Base-by-base conservation (phyloP, 2,797 vertebrate species). In the Aythya fuligula region DNA sequence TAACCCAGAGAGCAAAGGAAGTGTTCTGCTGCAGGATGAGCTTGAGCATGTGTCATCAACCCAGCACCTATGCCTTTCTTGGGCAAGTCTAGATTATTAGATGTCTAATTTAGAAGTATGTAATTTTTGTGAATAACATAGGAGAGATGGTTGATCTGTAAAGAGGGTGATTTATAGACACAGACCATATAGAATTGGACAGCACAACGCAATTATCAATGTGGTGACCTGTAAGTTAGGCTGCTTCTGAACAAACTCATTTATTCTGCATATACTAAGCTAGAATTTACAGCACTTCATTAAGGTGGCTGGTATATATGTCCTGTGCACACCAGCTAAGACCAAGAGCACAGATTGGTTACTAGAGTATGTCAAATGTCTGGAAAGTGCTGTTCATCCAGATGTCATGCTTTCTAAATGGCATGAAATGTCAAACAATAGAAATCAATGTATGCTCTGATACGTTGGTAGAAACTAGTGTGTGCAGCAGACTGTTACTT, bases 241-340 rank as follows among this genome's bases (percentile, higher is more conserved):
- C 45, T 77, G 53, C 47, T 77, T 94, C 66, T 70, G 76, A 85
- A 74, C 39, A 83, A 36, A 21, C 53, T 84, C 12, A 70, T 72
- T 85, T 58, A 64, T 84, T 89, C 49, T 67, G 61, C 51, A 56
- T 75, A 41, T 15, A 80, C 32, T 74, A 80, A 51, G 90, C 90
- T 92, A 88, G 66, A 93, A 92, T 92, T 72, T 75, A 71, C 61
- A 64, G 47, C 62, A 79, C 75, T 91, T 93, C 69, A 62, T 93
- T 94, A 74, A 83, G 43, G 28, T 1, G 0, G 9, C 71, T 57
- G 25, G 32, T 90, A 54, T 34, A 76, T 91, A 76, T 80, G 56
- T 66, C 56, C 66, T 62, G 24, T 39, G 71, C 41, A 71, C 27
- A 78, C 18, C 64, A 79, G 62, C 62, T 60, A 89, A 47, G 8